A percentile compares a stretch with the other conserved stretches of the same genome.
Evolutionary conservation across 2,888 invertebrate genomes (phyloP).

Genomic region (Macrosoma leucophasiata): DNA sequence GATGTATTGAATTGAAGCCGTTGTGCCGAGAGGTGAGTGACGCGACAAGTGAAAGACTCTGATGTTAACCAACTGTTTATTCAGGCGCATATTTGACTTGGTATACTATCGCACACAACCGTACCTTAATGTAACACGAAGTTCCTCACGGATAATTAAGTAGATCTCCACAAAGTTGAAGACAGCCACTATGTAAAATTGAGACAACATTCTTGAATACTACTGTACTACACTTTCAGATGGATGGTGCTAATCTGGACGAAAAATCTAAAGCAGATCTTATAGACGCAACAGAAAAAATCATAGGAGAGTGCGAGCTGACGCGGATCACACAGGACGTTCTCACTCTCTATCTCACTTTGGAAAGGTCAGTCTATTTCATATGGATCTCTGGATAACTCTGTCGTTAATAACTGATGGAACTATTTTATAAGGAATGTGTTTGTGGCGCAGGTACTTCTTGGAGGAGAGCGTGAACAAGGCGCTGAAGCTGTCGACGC

Average conservation of each 20-base stretch:
- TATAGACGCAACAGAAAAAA: slow-evolving; percentile 64
- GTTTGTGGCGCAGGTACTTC: slow-evolving; percentile 78
- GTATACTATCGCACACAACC: too few relatives aligned
- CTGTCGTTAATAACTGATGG: not conserved
- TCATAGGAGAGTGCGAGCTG: slow-evolving; percentile 82
- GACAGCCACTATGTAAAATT: too few relatives aligned
- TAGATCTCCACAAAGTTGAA: too few relatives aligned
- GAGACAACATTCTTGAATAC: too few relatives aligned
- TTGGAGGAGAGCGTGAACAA: slow-evolving; percentile 96
- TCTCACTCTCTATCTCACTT: slow-evolving; percentile 89
- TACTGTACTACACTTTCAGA: slow-evolving; percentile 29
- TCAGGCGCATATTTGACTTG: too few relatives aligned
- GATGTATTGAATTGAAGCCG: too few relatives aligned
- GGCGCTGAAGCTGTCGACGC: slow-evolving; percentile 88
- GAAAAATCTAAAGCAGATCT: slow-evolving; percentile 35
- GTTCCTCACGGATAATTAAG: too few relatives aligned
- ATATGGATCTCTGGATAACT: not conserved
- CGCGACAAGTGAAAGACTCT: too few relatives aligned
- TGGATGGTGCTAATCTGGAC: slow-evolving; percentile 37
- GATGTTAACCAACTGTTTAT: too few relatives aligned
- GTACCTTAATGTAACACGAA: too few relatives aligned
- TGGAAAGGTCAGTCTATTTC: slow-evolving; percentile 81
- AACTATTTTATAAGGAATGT: not conserved
- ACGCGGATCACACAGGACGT: slow-evolving; percentile 88
- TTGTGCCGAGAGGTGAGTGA: too few relatives aligned